Base-by-base conservation (phyloP, 2,888 invertebrate genomes). In the Ophioninae sp. region DNA sequence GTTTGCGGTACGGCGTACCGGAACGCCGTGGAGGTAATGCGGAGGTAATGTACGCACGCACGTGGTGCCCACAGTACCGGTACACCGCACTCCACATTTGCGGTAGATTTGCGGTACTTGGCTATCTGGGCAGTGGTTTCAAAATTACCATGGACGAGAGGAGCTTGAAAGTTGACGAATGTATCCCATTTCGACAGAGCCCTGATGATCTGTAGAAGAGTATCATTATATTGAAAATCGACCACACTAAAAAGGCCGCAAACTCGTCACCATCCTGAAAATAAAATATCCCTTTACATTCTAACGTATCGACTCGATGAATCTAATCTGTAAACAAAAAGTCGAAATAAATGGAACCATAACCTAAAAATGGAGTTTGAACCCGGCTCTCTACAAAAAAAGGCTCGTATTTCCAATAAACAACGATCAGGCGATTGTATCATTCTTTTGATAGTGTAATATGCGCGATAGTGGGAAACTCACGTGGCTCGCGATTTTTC, bases 171-270 rank as follows among this genome's bases (percentile, higher is more conserved):
- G 83, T 63, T 23, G 88, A 85, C 44, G 87, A 83, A 84, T 90
- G 90, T 90, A 88, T 79, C 79, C 87, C 56, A 82, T 87, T 90
- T 73, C 88, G 87, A 84, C 88, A 88, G 76, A 89, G 85, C 79
- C 87, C 90, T 69, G 86, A 71, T 37, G 90, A 81, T 73, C 85
- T 83, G 65, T 89, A 79, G 80, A 88, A 80, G 83, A 90, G 89
- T 91, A 92, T 86, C 92, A 92, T 92, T 88, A 87, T 92, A 89
- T 75, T 71, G 67, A 51, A 83, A 84, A 69, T 73, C 22, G n/a
- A 37, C 41, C 63, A 37, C 71, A 56, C 69, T 80, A 76, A 20
- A 58, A 56, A 86, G 64, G 83, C 68, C 85, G 85, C 44, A 80
- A 80, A 75, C 81, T 81, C 65, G 79, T 74, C 79, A 59, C 82